Evolutionary conservation across 2,797 vertebrate species (phyloP).

Genomic region (Pampus argenteus): DNA sequence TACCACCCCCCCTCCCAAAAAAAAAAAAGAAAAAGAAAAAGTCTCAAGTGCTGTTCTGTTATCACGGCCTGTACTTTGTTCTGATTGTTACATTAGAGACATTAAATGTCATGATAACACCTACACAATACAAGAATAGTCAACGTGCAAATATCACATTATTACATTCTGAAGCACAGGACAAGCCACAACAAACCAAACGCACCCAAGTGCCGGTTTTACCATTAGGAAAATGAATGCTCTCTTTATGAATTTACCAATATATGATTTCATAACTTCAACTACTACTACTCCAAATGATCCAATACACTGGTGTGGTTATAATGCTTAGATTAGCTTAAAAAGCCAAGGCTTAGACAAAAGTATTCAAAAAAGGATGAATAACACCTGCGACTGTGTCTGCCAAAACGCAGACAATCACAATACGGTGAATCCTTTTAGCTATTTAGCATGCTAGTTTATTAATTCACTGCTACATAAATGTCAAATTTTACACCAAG

Average conservation of each 20-base stretch:
- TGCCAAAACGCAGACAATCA: slow-evolving; percentile 17
- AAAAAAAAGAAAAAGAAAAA: slow-evolving; percentile 8
- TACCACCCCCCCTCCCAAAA: no score
- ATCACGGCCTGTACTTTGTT: slow-evolving; percentile 42
- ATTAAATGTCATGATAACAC: slow-evolving; percentile 68
- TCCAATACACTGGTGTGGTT: slow-evolving; percentile 3
- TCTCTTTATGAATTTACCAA: slow-evolving; percentile 43
- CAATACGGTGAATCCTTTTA: slow-evolving; percentile 23
- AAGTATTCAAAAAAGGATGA: slow-evolving; percentile 30
- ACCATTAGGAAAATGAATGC: slow-evolving; percentile 33
- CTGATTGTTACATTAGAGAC: slow-evolving; percentile 44
- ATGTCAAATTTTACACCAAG: slow-evolving; percentile 11
- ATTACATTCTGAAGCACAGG: slow-evolving; percentile 43
- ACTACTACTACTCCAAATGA: slow-evolving; percentile 42
- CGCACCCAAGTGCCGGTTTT: background rate
- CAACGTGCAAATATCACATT: slow-evolving; percentile 63
- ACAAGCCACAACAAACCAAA: slow-evolving; percentile 40
- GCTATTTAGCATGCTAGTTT: slow-evolving; percentile 15
- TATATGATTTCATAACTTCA: no score
- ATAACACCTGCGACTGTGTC: slow-evolving; percentile 30
- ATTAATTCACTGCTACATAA: slow-evolving; percentile 31
- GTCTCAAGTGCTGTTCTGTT: slow-evolving; percentile 42
- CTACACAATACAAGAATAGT: slow-evolving; percentile 52
- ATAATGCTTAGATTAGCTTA: slow-evolving; percentile 7
- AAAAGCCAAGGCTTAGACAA: slow-evolving; percentile 23